Evolutionary conservation across 1,140 invertebrate species (phyloP), one percentile per base, ranked within the genome.

Genomic region (Pomacea maculata): DNA sequence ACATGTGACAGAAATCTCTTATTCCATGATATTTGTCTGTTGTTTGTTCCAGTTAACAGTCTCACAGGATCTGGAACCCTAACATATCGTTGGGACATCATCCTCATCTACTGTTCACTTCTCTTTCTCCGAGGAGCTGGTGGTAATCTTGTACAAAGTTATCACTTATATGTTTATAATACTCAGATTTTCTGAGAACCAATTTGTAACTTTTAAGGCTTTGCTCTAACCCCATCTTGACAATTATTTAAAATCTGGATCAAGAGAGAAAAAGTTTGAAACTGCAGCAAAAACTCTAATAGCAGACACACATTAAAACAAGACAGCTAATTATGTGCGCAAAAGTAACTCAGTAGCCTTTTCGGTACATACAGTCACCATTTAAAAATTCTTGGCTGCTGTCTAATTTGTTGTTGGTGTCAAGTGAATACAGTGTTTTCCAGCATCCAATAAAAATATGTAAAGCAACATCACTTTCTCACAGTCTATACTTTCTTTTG

Each of bases 111-210:
- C 90, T 95, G 97, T 19, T 91, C 91, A 4, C 94, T 99, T 83
- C 96, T 97, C 90, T 98, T 98, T 91, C 93, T 99, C 3, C 97
- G 98, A 94, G 98, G 97, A 3, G 96, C 85, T 19, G 96, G 96
- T 19, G 81, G 86, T 88, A 89, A 89, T 45, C 25, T n/a, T n/a
- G 57, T 21, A 71, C 70, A 25, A 8, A 21, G 3, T 71, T 25
- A 29, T 71, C 4, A 8, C 15, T 71, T 90, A 78, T 76, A 84
- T 77, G 11, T 64, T 19, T 29, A 45, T 45, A 45, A 45, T 45
- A 45, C 19, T 77, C 15, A 82, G 79, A 68, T 78, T 1, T 25
- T 68, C 5, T 25, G 29, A 79, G 14, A 21, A 21, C 17, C 11
- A 10, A 25, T 45, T 63, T 19, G n/a, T 74, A 17, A 15, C 14